phyloP scores from a whole-genome alignment of 1,140 invertebrate genomes.

The Drosophila tropicalis region DNA sequence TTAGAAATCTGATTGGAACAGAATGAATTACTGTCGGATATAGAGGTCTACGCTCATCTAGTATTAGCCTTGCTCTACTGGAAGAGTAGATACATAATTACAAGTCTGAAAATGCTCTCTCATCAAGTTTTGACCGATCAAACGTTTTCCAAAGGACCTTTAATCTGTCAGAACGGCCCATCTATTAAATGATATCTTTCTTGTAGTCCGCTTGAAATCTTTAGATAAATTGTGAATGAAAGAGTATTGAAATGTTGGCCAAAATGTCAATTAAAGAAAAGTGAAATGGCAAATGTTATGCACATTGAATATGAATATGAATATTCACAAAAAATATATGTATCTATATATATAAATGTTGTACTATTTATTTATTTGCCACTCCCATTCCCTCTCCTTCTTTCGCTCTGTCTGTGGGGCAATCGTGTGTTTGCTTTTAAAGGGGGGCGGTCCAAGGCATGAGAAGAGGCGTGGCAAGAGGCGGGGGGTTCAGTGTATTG shows the following conservation, averaged over 20 bases:
- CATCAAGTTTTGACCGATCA: too few species aligned
- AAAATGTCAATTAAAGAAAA: neutral
- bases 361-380: constrained; percentile 1
- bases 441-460: neutral
- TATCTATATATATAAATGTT: neutral
- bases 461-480: neutral
- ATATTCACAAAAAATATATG: neutral
- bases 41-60: too few species aligned
- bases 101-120: too few species aligned
- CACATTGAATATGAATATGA: neutral
- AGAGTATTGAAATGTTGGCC: neutral
- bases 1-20: too few species aligned
- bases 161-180: too few species aligned
- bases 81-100: too few species aligned
- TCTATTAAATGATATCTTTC: neutral
- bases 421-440: neutral
- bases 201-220: neutral
- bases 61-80: too few species aligned
- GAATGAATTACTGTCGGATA: too few species aligned
- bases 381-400: neutral
- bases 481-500: constrained; percentile 15
- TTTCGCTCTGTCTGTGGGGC: neutral
- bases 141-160: too few species aligned
- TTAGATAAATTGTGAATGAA: neutral
- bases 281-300: neutral